These are phyloP conservation scores for Clavelina lepadiformis DNA, from an alignment of 23 tunicate species.

Conservation along the genomic window DNA sequence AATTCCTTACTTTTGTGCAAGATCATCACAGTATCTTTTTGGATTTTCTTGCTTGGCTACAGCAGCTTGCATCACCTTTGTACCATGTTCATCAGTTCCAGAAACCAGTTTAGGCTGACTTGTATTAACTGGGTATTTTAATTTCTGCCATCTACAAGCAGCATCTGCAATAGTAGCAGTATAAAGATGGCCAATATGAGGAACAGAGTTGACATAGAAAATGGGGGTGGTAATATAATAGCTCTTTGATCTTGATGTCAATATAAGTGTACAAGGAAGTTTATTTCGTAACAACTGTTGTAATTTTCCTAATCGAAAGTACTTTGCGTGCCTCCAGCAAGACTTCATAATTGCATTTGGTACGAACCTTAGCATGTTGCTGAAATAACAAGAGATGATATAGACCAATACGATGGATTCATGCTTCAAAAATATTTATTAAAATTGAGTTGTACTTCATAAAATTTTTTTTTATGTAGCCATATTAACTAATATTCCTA, in stretches of 20 bases:
- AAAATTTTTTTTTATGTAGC: too few species aligned
- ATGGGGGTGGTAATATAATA: slow-evolving; percentile 77
- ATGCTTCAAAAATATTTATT: too few species aligned
- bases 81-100: slow-evolving; percentile 90
- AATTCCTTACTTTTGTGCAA: slow-evolving; percentile 47
- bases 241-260: slow-evolving; percentile 45
- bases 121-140: slow-evolving; percentile 6
- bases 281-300: too few species aligned
- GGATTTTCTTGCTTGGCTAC: slow-evolving; percentile 21
- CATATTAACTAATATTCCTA: too few species aligned
- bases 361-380: too few species aligned
- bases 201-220: slow-evolving; percentile 70
- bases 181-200: slow-evolving; percentile 86
- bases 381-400: too few species aligned
- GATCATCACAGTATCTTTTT: slow-evolving; percentile 27
- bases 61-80: slow-evolving; percentile 68
- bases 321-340: too few species aligned
- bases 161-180: slow-evolving; percentile 72
- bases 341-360: too few species aligned
- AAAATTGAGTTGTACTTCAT: too few species aligned
- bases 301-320: too few species aligned
- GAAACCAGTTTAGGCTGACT: slow-evolving; percentile 12
- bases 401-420: too few species aligned
- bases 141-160: slow-evolving; percentile 35
- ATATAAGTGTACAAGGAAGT: too few species aligned